A percentile compares a stretch with the other conserved stretches of the same genome.
phyloP scores from a whole-genome alignment of 2,888 invertebrate species.

The Folsomia candida region DNA sequence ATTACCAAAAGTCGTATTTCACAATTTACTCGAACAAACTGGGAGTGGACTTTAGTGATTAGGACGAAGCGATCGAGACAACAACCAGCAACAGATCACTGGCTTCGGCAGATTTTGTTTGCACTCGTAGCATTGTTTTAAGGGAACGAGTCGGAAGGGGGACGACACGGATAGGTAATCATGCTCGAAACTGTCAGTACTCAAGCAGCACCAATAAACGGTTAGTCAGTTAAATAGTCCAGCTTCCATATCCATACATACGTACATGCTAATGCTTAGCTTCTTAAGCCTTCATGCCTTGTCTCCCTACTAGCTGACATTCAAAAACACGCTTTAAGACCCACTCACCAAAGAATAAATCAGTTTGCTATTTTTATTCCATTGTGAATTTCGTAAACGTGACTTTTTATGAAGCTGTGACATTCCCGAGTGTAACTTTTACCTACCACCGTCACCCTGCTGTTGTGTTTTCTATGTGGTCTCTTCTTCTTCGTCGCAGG shows the following conservation, averaged over 20 bases:
- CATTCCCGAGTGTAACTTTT: constrained; percentile 8
- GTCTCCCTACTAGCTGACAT: constrained; percentile 1
- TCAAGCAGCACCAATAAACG: neutral
- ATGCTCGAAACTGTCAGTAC: neutral
- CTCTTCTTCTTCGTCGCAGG: too few relatives aligned
- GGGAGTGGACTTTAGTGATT: too few relatives aligned
- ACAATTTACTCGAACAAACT: neutral
- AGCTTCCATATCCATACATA: too few relatives aligned
- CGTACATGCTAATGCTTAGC: too few relatives aligned
- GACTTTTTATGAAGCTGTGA: constrained; percentile 16
- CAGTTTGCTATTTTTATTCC: constrained; percentile 20
- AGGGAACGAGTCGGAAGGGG: neutral
- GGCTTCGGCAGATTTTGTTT: neutral
- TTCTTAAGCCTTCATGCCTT: neutral
- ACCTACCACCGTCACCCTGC: constrained; percentile 21
- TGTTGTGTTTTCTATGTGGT: too few relatives aligned
- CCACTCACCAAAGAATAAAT: constrained; percentile 4
- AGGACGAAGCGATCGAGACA: neutral
- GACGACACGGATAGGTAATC: constrained; percentile 2
- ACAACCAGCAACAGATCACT: neutral
- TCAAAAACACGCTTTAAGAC: constrained; percentile 2
- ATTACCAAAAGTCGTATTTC: constrained; percentile 13
- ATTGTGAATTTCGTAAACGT: constrained; percentile 21
- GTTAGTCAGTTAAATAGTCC: too few relatives aligned
- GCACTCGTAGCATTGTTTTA: neutral